phyloP scores from a whole-genome alignment of 2,113 vertebrate species.

The Chauna torquata region DNA sequence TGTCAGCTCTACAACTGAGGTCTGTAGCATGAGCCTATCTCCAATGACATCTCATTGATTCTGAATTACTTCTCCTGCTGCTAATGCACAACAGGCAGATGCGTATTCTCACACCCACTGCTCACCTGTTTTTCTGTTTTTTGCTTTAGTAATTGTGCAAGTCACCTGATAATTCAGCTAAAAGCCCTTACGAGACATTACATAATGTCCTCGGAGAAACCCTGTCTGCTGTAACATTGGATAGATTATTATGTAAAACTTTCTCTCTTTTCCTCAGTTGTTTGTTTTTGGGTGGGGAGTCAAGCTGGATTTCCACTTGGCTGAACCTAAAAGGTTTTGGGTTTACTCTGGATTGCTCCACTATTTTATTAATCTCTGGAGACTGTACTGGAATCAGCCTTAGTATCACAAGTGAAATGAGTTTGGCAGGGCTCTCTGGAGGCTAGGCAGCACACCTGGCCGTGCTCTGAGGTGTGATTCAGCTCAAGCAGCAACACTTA shows the following conservation, averaged over 20 bases:
- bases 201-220: slow-evolving; percentile 43
- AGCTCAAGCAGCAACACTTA: slow-evolving; percentile 49
- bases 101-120: slow-evolving; percentile 26
- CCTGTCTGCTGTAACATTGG: slow-evolving; percentile 44
- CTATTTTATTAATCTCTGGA: slow-evolving; percentile 27
- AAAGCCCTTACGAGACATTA: slow-evolving; percentile 53
- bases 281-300: slow-evolving; percentile 52
- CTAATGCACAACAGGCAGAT: background rate
- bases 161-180: slow-evolving; percentile 59
- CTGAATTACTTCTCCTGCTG: background rate
- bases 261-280: slow-evolving; percentile 36
- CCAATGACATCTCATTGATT: background rate
- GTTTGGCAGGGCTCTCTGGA: slow-evolving; percentile 50
- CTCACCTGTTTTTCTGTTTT: slow-evolving; percentile 57
- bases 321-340: slow-evolving; percentile 43
- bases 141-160: slow-evolving; percentile 40
- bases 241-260: slow-evolving; percentile 48
- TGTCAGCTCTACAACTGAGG: background rate
- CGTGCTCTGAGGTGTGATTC: background rate
- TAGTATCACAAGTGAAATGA: slow-evolving; percentile 52
- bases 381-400: background rate
- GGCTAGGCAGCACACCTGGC: slow-evolving; percentile 28
- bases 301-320: slow-evolving; percentile 58
- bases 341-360: slow-evolving; percentile 30
- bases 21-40: background rate